Conservation (phyloP, 2,797 vertebrate genomes). For the Smutsia gigantea region DNA sequence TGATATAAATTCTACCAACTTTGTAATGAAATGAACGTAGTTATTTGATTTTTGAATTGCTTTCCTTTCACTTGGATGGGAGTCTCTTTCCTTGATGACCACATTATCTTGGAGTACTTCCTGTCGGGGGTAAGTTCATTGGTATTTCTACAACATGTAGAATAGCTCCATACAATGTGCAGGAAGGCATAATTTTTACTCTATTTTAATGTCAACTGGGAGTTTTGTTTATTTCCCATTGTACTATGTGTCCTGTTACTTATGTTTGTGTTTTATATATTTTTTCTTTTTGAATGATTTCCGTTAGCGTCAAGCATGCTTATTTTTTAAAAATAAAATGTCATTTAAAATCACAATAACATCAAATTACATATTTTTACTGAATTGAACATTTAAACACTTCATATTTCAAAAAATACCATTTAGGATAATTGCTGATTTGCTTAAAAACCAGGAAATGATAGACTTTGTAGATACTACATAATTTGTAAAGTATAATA, state of each 20-base stretch:
- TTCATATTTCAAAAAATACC: slow-evolving; percentile 77
- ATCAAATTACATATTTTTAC: slow-evolving; percentile 67
- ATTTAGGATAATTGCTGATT: slow-evolving; percentile 74
- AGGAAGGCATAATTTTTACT: slow-evolving; percentile 57
- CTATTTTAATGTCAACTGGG: slow-evolving; percentile 61
- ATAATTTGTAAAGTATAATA: slow-evolving; percentile 41
- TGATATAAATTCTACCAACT: slow-evolving; percentile 76
- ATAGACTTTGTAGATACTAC: neutral
- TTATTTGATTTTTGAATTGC: slow-evolving; percentile 89
- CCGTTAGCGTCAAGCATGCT: slow-evolving; percentile 68
- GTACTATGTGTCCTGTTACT: slow-evolving; percentile 57
- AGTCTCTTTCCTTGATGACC: slow-evolving; percentile 83
- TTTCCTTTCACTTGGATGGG: slow-evolving; percentile 87
- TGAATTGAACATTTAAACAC: slow-evolving; percentile 78
- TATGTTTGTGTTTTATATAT: slow-evolving; percentile 58
- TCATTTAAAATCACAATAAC: slow-evolving; percentile 68
- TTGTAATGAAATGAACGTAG: slow-evolving; percentile 88
- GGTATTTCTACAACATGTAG: slow-evolving; percentile 85
- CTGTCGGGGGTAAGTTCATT: slow-evolving; percentile 87
- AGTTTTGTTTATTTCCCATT: slow-evolving; percentile 63
- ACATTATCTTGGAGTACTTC: slow-evolving; percentile 85
- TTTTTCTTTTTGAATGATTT: slow-evolving; percentile 62
- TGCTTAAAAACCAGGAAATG: slow-evolving; percentile 31
- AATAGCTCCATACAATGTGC: slow-evolving; percentile 56
- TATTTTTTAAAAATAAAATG: slow-evolving; percentile 64